These are phyloP conservation scores for Idaea biselata DNA, from an alignment of 2,888 invertebrate species.

Conservation along the genomic window DNA sequence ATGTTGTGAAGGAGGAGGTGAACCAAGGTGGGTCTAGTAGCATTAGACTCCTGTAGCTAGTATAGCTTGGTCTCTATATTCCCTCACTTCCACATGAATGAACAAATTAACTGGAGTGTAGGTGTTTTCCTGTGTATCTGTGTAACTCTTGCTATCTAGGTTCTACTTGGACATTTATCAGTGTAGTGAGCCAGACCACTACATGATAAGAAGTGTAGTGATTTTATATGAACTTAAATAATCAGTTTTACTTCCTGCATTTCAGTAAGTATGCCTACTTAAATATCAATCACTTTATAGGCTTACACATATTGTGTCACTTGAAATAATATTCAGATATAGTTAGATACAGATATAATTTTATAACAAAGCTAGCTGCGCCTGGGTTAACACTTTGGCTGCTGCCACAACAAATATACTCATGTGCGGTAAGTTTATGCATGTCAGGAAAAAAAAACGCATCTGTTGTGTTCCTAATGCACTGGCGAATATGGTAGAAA, in stretches of 20 bases:
- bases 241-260: neutral
- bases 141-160: slow-evolving; percentile 4
- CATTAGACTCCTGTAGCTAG: slow-evolving; percentile 16
- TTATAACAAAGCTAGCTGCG: neutral
- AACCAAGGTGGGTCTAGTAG: slow-evolving; percentile 46
- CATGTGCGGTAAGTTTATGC: too few species aligned
- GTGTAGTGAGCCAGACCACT: neutral
- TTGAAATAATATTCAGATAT: neutral
- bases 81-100: slow-evolving; percentile 38
- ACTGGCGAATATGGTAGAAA: too few species aligned
- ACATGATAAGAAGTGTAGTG: neutral
- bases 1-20: slow-evolving; percentile 36
- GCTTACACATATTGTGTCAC: neutral
- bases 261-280: neutral
- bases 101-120: slow-evolving; percentile 34
- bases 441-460: too few species aligned
- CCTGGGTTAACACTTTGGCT: too few species aligned
- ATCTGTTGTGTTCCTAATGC: too few species aligned
- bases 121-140: slow-evolving; percentile 21
- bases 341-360: neutral
- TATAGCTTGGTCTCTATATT: slow-evolving; percentile 28
- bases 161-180: neutral
- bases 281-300: neutral
- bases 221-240: neutral
- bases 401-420: too few species aligned